Evolutionary conservation across 2,888 invertebrate genomes (phyloP), one percentile per base, ranked within the genome.

Genomic region (Eupeodes luniger): DNA sequence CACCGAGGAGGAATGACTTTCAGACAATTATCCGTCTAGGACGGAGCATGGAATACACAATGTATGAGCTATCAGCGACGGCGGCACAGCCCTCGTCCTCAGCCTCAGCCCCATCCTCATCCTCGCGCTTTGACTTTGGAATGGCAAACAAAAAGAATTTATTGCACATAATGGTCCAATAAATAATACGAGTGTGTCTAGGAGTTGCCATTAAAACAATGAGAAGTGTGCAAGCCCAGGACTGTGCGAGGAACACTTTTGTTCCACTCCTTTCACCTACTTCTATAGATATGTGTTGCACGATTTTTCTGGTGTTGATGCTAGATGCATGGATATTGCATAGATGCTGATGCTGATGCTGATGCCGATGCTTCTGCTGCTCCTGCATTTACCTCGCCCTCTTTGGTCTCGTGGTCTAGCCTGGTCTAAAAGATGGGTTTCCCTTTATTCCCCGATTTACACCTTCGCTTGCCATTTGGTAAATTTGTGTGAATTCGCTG

Each of bases 131-230:
- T 80, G 80, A 84, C 77, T 40, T 40, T 74, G 76, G 69, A 61
- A 81, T 88, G 78, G 77, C 88, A 88, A 88, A 88, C 88, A 88
- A 89, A 89, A 85, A 81, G 89, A 85, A 89, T 89, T 89, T 89
- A 89, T 89, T 85, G 89, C 85, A 82, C 89, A 89, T 89, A 89
- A 89, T 89, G 89, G 89, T 85, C 89, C 89, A 89, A 89, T 89
- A 89, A 89, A 89, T 89, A 89, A 89, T 85, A 85, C 85, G 81
- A 85, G 85, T 79, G 85, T 84, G 81, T 89, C 85, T 81, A 79
- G 77, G 79, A 89, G 81, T 82, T 89, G 89, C 89, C 89, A 89
- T 89, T 89, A 89, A 89, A 89, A 89, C 89, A 89, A 89, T 89
- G 89, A 85, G 82, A 89, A 88, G 85, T 89, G 85, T 85, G 85